Base-by-base conservation (phyloP, 2,888 invertebrate genomes). In the Drosophila anomalata region DNA sequence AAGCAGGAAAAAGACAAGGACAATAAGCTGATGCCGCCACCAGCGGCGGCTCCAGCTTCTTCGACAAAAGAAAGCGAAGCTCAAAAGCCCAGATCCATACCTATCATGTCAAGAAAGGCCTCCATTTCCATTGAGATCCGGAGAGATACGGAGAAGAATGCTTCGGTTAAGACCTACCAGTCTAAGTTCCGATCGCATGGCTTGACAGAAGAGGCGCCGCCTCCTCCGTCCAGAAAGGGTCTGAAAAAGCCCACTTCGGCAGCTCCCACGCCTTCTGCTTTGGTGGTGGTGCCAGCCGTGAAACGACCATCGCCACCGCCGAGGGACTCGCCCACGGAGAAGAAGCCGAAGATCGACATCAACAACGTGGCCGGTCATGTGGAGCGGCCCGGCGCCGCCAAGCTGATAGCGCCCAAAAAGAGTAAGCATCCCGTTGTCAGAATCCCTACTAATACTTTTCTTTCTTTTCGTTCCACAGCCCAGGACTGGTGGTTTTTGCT, bases 111-210 rank as follows among this genome's bases (percentile, higher is more conserved):
- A 29, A 90, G 92, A 59, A 96, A 95, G 78, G 95, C 95, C 41
- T 95, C 96, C 3, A 96, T 96, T 90, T 96, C 96, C 0, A 96
- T 96, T 79, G 96, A 96, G 93, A 94, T 95, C 59, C 93, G 96
- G 69, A 96, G 95, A 68, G 94, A 94, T 76, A 94, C 94, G 55
- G 93, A 94, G 11, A 93, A 97, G 84, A 95, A 97, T 4, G 97
- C 97, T 92, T 98, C 98, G 41, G 98, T 97, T 0, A 98, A 98
- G 93, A 96, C 96, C 14, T 97, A 95, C 90, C 95, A 97, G 92
- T 96, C 97, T 0, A 97, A 97, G 92, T 97, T 98, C 93, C 94
- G 98, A 77, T 97, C 97, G 53, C 97, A 97, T 85, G 98, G 97
- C 39, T 92, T 98, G 57, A 96, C 96, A 89, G 97, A 97, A 91